Conservation (phyloP, 2,113 vertebrate genomes). For the Ciconia boyciana region DNA sequence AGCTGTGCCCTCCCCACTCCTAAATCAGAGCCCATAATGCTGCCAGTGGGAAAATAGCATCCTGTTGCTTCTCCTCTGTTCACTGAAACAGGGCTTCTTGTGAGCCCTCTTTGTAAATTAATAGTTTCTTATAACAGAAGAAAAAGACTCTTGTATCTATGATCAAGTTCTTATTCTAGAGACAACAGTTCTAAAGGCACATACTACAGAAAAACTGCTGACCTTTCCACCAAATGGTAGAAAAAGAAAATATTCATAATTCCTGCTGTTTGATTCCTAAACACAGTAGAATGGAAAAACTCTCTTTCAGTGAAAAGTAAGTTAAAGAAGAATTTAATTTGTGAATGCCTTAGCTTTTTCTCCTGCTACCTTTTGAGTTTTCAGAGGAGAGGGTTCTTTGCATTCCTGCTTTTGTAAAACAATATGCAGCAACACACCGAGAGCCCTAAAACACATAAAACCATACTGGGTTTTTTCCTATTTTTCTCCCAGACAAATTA, state of each 20-base stretch:
- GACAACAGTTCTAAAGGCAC: not conserved
- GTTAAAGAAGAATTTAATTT: not conserved
- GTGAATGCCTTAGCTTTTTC: not conserved
- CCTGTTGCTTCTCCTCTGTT: not conserved
- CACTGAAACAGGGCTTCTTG: not conserved
- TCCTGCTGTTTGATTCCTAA: not conserved
- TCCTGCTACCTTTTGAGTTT: not conserved
- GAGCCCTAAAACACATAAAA: not conserved
- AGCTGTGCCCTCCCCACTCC: no score
- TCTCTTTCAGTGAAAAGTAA: not conserved
- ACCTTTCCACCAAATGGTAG: not conserved
- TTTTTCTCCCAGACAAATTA: not conserved
- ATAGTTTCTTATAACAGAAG: not conserved
- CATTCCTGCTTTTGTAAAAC: not conserved
- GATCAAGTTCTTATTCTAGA: not conserved
- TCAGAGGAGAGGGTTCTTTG: not conserved
- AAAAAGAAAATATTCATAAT: not conserved
- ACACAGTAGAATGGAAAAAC: not conserved
- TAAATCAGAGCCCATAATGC: not conserved
- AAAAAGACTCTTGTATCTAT: not conserved
- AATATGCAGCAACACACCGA: fast-evolving
- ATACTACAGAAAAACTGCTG: not conserved
- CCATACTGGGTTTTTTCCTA: not conserved
- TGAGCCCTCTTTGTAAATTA: not conserved
- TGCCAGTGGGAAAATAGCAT: not conserved